Evolutionary conservation across 2,888 invertebrate genomes (phyloP).

Genomic region (Minunthozetes semirufus): DNA sequence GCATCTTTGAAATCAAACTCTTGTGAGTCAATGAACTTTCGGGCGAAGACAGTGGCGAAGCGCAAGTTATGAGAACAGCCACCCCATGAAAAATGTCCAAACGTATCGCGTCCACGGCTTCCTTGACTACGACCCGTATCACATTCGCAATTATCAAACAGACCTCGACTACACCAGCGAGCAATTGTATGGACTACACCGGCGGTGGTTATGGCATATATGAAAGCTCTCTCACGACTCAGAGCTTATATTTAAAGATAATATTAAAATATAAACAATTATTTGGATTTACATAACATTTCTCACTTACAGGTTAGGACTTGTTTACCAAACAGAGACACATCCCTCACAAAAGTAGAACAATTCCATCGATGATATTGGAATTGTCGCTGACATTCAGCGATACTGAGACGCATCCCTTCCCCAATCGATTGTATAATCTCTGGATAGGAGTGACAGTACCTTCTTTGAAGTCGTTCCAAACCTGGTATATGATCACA

Average conservation of each 20-base stretch:
- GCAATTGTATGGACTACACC: constrained; percentile 80
- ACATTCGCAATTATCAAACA: constrained; percentile 73
- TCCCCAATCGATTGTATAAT: constrained; percentile 50
- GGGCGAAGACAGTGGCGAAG: constrained; percentile 46
- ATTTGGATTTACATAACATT: no score
- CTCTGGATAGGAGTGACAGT: constrained; percentile 49
- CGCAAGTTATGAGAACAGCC: constrained; percentile 70
- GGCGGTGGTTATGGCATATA: constrained; percentile 79
- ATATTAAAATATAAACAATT: not conserved
- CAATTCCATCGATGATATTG: constrained; percentile 52
- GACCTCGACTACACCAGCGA: constrained; percentile 74
- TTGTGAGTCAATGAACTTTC: constrained; percentile 46
- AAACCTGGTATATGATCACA: constrained; percentile 2
- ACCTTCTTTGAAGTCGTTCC: constrained; percentile 39
- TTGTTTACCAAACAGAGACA: not conserved
- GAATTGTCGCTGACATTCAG: constrained; percentile 54
- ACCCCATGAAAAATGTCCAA: constrained; percentile 48
- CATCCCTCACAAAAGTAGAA: not conserved
- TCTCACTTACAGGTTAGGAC: not conserved
- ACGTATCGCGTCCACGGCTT: constrained; percentile 47
- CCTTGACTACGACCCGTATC: constrained; percentile 53
- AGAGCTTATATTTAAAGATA: constrained; percentile 42
- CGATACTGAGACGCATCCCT: constrained; percentile 51
- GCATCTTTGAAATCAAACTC: constrained; percentile 44
- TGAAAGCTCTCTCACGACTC: constrained; percentile 79